Evolutionary conservation across 2,113 vertebrate species (phyloP).

Genomic region (Microtus montanus): DNA sequence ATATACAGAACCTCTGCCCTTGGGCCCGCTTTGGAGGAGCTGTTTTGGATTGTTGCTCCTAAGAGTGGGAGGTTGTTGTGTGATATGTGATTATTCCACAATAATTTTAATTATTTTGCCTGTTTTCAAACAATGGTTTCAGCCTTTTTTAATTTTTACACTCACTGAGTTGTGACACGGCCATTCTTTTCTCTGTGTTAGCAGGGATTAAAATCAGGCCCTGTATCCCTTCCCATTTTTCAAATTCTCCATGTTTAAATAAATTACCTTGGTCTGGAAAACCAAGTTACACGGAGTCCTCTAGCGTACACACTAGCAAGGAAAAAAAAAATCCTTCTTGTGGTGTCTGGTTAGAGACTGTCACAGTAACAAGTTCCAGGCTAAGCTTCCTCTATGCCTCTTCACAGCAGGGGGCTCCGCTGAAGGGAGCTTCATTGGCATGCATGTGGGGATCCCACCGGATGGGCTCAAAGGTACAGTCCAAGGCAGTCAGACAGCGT

Average conservation of each 20-base stretch:
- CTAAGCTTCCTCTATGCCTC: slow-evolving; percentile 86
- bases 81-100: slow-evolving; percentile 93
- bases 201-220: slow-evolving; percentile 88
- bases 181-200: slow-evolving; percentile 87
- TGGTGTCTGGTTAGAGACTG: slow-evolving; percentile 83
- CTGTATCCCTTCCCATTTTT: slow-evolving; percentile 85
- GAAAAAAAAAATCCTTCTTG: slow-evolving; percentile 75
- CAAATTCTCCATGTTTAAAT: slow-evolving; percentile 88
- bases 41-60: slow-evolving; percentile 92
- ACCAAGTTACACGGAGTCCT: slow-evolving; percentile 83
- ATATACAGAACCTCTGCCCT: slow-evolving; percentile 94
- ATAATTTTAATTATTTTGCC: slow-evolving; percentile 92
- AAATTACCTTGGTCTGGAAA: slow-evolving; percentile 86
- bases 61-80: slow-evolving; percentile 93
- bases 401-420: slow-evolving; percentile 74
- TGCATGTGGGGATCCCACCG: slow-evolving; percentile 87
- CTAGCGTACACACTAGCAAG: slow-evolving; percentile 74
- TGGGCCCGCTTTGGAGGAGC: slow-evolving; percentile 93
- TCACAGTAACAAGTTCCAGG: slow-evolving; percentile 85
- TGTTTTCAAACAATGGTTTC: slow-evolving; percentile 90
- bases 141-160: slow-evolving; percentile 89
- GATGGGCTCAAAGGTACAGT: slow-evolving; percentile 90
- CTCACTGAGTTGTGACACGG: slow-evolving; percentile 89
- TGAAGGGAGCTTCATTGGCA: slow-evolving; percentile 87
- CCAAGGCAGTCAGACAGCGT: slow-evolving; percentile 88